phyloP scores from a whole-genome alignment of 2,797 vertebrate species.

The Alosa sapidissima region DNA sequence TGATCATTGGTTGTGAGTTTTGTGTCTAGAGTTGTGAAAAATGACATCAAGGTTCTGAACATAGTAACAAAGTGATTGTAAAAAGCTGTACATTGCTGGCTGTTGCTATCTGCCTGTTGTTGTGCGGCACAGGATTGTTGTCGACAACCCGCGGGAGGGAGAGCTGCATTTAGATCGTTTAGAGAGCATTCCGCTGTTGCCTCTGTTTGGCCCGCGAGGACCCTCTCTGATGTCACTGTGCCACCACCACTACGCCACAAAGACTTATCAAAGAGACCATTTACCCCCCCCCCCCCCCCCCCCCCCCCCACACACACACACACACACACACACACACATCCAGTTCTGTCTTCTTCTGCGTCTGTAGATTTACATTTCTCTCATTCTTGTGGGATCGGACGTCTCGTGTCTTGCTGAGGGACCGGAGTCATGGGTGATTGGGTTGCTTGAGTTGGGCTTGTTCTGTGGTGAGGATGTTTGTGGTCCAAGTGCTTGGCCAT shows the following conservation, averaged over 20 bases:
- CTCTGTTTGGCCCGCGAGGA: constrained; percentile 22
- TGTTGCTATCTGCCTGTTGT: background rate
- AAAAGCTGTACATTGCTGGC: background rate
- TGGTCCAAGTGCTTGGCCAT: background rate
- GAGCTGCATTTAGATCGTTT: constrained; percentile 42
- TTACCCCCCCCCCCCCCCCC: constrained; percentile 55
- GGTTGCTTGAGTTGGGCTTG: background rate
- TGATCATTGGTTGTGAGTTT: no score
- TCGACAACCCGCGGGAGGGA: constrained; percentile 32
- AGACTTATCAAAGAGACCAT: constrained; percentile 71
- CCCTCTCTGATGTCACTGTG: constrained; percentile 55
- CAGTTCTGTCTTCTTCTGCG: background rate
- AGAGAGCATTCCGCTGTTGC: constrained; percentile 43
- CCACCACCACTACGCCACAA: constrained; percentile 41
- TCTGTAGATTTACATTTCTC: constrained; percentile 53
- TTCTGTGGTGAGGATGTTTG: background rate
- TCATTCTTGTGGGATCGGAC: constrained; percentile 43
- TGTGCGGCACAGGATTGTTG: background rate
- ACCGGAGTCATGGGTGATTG: background rate
- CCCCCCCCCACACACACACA: constrained; percentile 47
- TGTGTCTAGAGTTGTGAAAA: no score
- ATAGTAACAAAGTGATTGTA: no score
- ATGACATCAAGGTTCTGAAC: no score
- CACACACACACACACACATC: constrained; percentile 16
- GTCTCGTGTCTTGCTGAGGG: background rate